Base-by-base conservation (phyloP, 1,140 invertebrate species). In the Caenorhabditis tropicalis region DNA sequence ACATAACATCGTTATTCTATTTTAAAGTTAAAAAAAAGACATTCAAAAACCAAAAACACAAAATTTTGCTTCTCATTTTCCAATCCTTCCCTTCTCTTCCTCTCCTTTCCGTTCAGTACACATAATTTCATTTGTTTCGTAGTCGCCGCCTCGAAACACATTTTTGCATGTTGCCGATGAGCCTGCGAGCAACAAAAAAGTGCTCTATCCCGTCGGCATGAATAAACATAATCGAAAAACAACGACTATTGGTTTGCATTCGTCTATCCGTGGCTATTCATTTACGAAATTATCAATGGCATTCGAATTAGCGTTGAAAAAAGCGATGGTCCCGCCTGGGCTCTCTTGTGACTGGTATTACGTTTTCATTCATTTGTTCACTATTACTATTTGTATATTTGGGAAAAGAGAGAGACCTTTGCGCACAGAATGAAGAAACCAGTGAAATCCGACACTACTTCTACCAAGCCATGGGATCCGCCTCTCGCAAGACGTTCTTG, bases 381-480 rank as follows among this genome's bases (percentile, higher is more conserved):
- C 53, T 56, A 56, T 56, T 56, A 56, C 53, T 56, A 56, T 56
- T 56, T 56, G 53, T 56, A 56, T 56, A 56, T 56, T 56, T 56
- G 53, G 53, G 15, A 51, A 19, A 6, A 1, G 15, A 27, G 24
- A 56, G 53, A 56, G 53, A 56, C 53, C 29, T 27, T 56, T 24
- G 21, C 24, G 21, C 53, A n/a, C 16, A 16, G 6, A 16, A 56
- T 6, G 53, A 24, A 56, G 24, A 56, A 24, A 24, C 53, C 53
- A 56, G 19, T 56, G 53, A 56, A 56, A 56, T 56, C 24, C 24
- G 53, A 56, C 53, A 56, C 53, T 24, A 27, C 12, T 10, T 56
- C 27, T 56, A 56, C 53, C 53, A 29, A 27, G 53, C 53, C 53
- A 56, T 56, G 53, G 53, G 53, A 56, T 56, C 53, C 53, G 53